Evolutionary conservation across 37 sponge, comb jelly and placozoan genomes (phyloP).

Genomic region (Ianthella basta): DNA sequence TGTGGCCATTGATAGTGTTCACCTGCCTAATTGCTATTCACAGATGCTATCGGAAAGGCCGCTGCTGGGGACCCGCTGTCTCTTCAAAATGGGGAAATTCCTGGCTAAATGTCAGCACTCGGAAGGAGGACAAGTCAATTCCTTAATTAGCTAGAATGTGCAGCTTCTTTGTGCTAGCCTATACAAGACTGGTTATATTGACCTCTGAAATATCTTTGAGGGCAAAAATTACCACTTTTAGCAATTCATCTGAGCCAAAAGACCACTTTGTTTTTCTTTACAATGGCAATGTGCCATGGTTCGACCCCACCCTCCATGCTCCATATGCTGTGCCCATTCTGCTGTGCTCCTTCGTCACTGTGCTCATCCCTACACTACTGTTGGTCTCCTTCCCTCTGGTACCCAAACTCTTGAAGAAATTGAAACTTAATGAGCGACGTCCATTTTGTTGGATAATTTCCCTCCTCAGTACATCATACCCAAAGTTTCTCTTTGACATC

Average conservation of each 20-base stretch:
- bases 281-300: neutral
- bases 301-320: neutral
- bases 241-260: neutral
- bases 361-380: neutral
- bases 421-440: neutral
- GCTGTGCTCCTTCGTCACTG: neutral
- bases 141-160: too few relatives aligned
- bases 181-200: neutral
- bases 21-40: neutral
- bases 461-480: neutral
- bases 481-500: slow-evolving; percentile 4
- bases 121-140: too few relatives aligned
- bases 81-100: too few relatives aligned
- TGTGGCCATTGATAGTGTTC: slow-evolving; percentile 21
- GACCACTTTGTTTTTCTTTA: neutral
- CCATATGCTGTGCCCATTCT: slow-evolving; percentile 23
- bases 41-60: neutral
- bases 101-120: too few relatives aligned
- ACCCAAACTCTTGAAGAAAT: neutral
- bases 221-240: neutral
- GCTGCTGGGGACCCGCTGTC: neutral
- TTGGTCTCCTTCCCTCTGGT: slow-evolving; percentile 10
- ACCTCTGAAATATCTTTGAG: neutral
- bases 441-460: neutral
- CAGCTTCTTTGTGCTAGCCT: slow-evolving; percentile 16